These are phyloP conservation scores for Pseudopleuronectes americanus DNA, from an alignment of 2,797 vertebrate genomes.

Conservation along the genomic window DNA sequence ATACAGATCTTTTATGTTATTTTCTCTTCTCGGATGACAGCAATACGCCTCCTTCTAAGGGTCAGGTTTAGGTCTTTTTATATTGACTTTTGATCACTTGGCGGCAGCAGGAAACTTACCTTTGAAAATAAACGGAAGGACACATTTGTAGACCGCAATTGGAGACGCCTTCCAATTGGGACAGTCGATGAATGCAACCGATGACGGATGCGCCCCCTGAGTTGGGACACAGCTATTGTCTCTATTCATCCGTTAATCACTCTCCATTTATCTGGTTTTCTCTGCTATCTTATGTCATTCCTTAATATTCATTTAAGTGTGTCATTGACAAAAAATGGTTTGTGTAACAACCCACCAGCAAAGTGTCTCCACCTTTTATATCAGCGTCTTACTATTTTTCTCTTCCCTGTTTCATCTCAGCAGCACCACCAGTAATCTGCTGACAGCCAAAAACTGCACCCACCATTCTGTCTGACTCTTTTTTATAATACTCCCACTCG, in stretches of 20 bases:
- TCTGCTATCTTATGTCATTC: not conserved
- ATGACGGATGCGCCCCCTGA: no score
- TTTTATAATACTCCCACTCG: not conserved
- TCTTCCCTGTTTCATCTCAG: constrained; percentile 27
- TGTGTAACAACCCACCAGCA: constrained; percentile 23
- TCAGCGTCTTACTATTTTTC: not conserved
- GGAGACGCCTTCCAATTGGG: no score
- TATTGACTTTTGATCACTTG: no score
- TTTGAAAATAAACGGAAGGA: no score
- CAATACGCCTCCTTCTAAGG: no score
- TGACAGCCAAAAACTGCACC: constrained; percentile 16
- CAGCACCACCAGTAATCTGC: constrained; percentile 21
- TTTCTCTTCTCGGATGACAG: no score
- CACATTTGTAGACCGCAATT: no score
- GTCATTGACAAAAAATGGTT: constrained; percentile 20
- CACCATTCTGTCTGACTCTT: constrained; percentile 13
- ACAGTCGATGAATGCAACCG: no score
- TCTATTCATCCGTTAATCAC: not conserved
- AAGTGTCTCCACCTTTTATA: not conserved
- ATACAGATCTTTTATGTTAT: no score
- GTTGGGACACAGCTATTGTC: not conserved
- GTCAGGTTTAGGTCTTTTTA: no score
- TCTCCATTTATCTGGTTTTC: not conserved
- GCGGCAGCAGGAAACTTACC: no score
- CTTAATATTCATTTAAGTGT: constrained; percentile 16